phyloP scores from a whole-genome alignment of 1,140 invertebrate species.

The Parapsyche elsis region DNA sequence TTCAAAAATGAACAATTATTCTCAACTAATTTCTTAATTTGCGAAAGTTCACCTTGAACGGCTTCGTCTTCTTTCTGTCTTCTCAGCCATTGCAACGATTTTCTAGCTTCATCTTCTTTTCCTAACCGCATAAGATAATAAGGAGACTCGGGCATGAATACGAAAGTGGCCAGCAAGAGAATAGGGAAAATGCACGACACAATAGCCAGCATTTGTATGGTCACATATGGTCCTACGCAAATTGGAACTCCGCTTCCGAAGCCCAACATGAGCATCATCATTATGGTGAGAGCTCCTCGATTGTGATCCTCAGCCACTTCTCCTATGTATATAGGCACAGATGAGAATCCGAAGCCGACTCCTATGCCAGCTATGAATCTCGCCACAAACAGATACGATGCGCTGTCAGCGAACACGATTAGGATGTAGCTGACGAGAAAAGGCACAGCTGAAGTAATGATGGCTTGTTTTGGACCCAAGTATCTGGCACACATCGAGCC shows the following conservation, averaged over 20 bases:
- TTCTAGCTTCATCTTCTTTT: slow-evolving; percentile 47
- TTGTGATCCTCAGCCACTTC: slow-evolving; percentile 63
- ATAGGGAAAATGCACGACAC: slow-evolving; percentile 48
- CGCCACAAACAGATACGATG: slow-evolving; percentile 60
- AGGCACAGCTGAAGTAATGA: slow-evolving; percentile 57
- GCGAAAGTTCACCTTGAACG: slow-evolving; percentile 41
- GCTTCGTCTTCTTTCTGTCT: slow-evolving; percentile 43
- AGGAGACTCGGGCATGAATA: slow-evolving; percentile 52
- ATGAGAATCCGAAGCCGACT: slow-evolving; percentile 62
- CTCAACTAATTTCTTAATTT: slow-evolving; percentile 44
- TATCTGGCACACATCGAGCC: slow-evolving; percentile 57
- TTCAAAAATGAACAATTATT: slow-evolving; percentile 47
- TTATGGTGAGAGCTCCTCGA: slow-evolving; percentile 50
- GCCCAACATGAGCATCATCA: slow-evolving; percentile 49
- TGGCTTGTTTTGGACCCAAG: slow-evolving; percentile 59
- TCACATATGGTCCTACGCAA: slow-evolving; percentile 46
- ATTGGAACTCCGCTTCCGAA: slow-evolving; percentile 45
- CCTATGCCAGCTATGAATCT: slow-evolving; percentile 64
- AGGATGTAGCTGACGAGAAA: slow-evolving; percentile 58
- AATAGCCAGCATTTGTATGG: slow-evolving; percentile 34
- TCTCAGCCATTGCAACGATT: slow-evolving; percentile 48
- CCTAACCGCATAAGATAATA: slow-evolving; percentile 48
- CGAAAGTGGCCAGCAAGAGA: slow-evolving; percentile 34
- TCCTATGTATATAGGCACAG: slow-evolving; percentile 64
- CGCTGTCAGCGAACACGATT: slow-evolving; percentile 60